phyloP scores from a whole-genome alignment of 2,888 invertebrate genomes.

The Drosophila multiciliata region DNA sequence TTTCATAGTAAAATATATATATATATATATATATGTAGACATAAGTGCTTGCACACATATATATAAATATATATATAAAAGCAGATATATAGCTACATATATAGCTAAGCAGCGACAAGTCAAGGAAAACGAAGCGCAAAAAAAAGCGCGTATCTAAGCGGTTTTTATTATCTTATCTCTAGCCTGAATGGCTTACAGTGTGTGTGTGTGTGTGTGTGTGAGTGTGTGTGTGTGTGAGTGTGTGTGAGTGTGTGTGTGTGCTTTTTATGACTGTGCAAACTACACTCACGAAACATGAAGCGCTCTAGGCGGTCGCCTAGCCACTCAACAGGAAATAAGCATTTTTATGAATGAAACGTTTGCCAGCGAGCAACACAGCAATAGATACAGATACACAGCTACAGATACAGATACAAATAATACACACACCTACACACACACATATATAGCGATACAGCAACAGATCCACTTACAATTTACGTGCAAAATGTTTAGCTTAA shows the following conservation, averaged over 20 bases:
- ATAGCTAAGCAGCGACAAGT: slow-evolving; percentile 15
- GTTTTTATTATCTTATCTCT: slow-evolving; percentile 79
- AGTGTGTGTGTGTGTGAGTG: slow-evolving; percentile 21
- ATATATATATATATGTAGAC: neutral
- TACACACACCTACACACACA: neutral
- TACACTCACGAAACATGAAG: slow-evolving; percentile 66
- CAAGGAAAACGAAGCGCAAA: slow-evolving; percentile 49
- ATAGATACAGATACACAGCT: slow-evolving; percentile 26
- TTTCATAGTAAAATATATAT: slow-evolving; percentile 72
- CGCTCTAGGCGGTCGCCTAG: slow-evolving; percentile 67
- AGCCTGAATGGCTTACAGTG: slow-evolving; percentile 65
- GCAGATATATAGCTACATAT: slow-evolving; percentile 2
- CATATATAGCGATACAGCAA: slow-evolving; percentile 19
- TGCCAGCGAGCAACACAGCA: slow-evolving; percentile 47
- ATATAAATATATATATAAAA: slow-evolving; percentile 23
- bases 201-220: slow-evolving; percentile 19
- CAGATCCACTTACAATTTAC: slow-evolving; percentile 60
- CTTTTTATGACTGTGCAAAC: slow-evolving; percentile 73
- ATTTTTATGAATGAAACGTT: slow-evolving; percentile 82
- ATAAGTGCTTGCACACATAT: slow-evolving; percentile 10
- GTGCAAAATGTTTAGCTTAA: slow-evolving; percentile 62
- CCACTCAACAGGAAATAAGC: slow-evolving; percentile 79
- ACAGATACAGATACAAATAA: slow-evolving; percentile 16
- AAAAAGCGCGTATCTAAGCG: slow-evolving; percentile 76
- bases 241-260: slow-evolving; percentile 19